Conservation (phyloP, 2,797 vertebrate species). For the Zonotrichia albicollis region DNA sequence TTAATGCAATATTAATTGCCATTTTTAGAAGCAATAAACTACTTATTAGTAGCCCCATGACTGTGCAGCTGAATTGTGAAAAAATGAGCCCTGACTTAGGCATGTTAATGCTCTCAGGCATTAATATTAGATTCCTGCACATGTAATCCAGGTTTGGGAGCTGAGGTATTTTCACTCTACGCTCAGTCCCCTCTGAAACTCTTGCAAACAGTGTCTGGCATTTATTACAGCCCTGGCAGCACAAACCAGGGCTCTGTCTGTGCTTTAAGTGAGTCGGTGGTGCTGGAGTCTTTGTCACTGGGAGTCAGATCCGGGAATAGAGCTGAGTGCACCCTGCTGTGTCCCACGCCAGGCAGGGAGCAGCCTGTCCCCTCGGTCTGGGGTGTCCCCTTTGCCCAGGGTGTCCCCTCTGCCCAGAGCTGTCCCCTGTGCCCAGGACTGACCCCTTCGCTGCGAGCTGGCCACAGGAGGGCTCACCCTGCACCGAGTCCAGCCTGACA, state of each 20-base stretch:
- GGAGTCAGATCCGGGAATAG: not conserved
- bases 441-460: not conserved
- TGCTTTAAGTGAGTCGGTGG: not conserved
- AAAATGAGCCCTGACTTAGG: not conserved
- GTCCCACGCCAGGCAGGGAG: not conserved
- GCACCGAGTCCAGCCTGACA: not conserved
- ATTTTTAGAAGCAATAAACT: not conserved
- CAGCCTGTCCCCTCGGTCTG: not conserved
- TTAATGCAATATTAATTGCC: not conserved
- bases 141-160: not conserved
- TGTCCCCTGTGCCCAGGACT: not conserved
- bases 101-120: not conserved
- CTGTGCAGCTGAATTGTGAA: not conserved
- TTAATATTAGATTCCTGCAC: not conserved
- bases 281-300: not conserved
- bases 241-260: not conserved
- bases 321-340: rapidly evolving
- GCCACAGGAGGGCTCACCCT: not conserved
- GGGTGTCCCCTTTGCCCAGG: not conserved
- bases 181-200: not conserved
- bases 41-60: not conserved
- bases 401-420: not conserved
- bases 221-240: not conserved
- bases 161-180: not conserved
- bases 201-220: not conserved